Base-by-base conservation (phyloP, 2,113 vertebrate genomes). In the Lepidothrix coronata region DNA sequence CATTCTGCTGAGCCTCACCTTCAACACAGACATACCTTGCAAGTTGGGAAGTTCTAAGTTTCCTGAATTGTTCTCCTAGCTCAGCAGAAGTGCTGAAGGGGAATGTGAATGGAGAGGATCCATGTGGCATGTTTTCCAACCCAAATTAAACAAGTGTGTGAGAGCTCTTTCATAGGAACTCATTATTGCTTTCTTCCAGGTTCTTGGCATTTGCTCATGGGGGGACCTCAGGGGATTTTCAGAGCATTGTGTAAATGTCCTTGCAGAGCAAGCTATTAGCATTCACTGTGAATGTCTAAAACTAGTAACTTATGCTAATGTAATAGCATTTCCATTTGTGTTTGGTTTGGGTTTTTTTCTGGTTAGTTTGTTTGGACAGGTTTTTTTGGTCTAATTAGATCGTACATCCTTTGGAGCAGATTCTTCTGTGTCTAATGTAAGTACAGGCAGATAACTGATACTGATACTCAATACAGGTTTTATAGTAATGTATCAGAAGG, bases 1-100 rank as follows among this genome's bases (percentile, higher is more conserved):
- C 0, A 1, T 62, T 54, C 31, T 44, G 22, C 65, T 37, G 48
- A 92, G 59, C 75, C 11, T 80, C 67, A 20, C 35, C 43, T 67
- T 74, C 43, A 8, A 3, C 0, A 0, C 8, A 23, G 35, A 12
- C 13, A 4, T 13, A 11, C 16, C 13, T 68, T 2, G 2, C 16
- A 16, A 33, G 9, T 1, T 55, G 49, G 11, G 44, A 79, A 43
- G 30, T 35, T 33, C 54, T 35, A 11, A 17, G 16, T 9, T 73
- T 15, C 21, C 82, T 46, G 43, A 30, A 35, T 33, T 48, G 35
- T 33, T 88, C 46, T 67, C 39, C 16, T 21, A 23, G 63, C 49
- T 63, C 51, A 66, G 5, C n/a, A 39, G 71, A 33, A 30, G 21
- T 6, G 68, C 25, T 37, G 74, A 58, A 75, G 76, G 25, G 41